Conservation (phyloP, 2,113 vertebrate species). For the Coregonus clupeaformis region DNA sequence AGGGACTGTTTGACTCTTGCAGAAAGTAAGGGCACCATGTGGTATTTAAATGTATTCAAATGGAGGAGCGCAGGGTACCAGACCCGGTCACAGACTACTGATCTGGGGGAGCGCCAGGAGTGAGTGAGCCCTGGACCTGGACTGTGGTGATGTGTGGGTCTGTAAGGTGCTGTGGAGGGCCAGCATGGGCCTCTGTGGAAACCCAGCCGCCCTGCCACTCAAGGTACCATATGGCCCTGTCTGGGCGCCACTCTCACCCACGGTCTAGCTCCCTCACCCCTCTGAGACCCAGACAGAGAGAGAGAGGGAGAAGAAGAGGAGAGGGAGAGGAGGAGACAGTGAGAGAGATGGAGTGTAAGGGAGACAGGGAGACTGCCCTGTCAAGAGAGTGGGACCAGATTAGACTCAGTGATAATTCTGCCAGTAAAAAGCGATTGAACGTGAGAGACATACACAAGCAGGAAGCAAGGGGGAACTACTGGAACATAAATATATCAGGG, state of each 20-base stretch:
- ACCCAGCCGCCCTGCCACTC: background rate
- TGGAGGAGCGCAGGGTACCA: background rate
- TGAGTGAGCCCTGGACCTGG: background rate
- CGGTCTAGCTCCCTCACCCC: background rate
- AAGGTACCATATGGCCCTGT: background rate
- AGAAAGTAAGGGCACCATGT: background rate
- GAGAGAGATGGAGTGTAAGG: constrained; percentile 2
- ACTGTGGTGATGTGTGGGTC: background rate
- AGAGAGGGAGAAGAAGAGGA: constrained; percentile 46
- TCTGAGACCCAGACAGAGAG: background rate
- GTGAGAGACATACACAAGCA: constrained; percentile 16
- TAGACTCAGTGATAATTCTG: constrained; percentile 1
- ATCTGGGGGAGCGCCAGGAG: background rate
- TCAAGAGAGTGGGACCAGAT: constrained; percentile 4
- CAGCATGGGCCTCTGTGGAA: background rate
- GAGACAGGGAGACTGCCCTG: background rate
- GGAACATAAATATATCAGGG: constrained; percentile 5
- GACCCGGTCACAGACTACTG: background rate
- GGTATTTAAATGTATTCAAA: background rate
- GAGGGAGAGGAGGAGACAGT: constrained; percentile 31
- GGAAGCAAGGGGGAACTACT: background rate
- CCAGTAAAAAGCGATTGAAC: background rate
- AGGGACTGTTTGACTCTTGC: background rate
- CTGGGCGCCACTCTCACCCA: background rate
- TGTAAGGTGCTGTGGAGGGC: background rate